Base-by-base conservation (phyloP, 2,113 vertebrate genomes). In the Trachemys scripta region DNA sequence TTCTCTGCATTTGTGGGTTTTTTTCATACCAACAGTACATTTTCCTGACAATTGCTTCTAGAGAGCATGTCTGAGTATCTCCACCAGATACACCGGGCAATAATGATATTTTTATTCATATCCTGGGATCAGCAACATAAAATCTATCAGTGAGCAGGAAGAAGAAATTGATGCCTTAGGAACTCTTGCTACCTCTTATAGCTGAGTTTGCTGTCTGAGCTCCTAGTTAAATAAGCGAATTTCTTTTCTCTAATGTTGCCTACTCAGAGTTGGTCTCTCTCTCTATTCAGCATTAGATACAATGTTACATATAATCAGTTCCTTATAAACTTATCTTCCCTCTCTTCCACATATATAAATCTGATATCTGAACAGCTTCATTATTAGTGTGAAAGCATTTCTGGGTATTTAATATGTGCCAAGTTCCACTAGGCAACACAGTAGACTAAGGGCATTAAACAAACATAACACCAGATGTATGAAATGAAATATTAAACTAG, bases 21-120 rank as follows among this genome's bases (percentile, higher is more conserved):
- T 84, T 95, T 93, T 82, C 4, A 35, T 27, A 7, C 2, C 3
- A 3, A 72, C 1, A 72, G 20, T 85, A 27, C 51, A 11, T 47
- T 79, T 65, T 83, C 57, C 59, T 56, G 76, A 75, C 8, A 87
- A 1, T 69, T 82, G 5, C 78, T 92, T 92, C 22, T 69, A 35
- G 35, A 2, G 53, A 45, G 14, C 56, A 87, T 95, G 38, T 80
- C 92, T 80, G 56, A 85, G 19, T 84, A 84, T 27, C 22, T 80
- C 95, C 94, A 95, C 89, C 87, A 93, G 96, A 42, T 42, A 42
- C 42, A 42, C 42, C 90, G 94, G 97, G 96, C 96, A 96, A 57
- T 80, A 89, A 94, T 10, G 62, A 88, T 38, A 88, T 82, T 97
- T 87, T 93, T 94, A 94, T 89, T 45, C 65, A 82, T 62, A 12